Percentiles rank a stretch among this genome's conserved stretches.
Conservation (phyloP, 2,797 vertebrate species). For the Gallinago nigripennis region DNA sequence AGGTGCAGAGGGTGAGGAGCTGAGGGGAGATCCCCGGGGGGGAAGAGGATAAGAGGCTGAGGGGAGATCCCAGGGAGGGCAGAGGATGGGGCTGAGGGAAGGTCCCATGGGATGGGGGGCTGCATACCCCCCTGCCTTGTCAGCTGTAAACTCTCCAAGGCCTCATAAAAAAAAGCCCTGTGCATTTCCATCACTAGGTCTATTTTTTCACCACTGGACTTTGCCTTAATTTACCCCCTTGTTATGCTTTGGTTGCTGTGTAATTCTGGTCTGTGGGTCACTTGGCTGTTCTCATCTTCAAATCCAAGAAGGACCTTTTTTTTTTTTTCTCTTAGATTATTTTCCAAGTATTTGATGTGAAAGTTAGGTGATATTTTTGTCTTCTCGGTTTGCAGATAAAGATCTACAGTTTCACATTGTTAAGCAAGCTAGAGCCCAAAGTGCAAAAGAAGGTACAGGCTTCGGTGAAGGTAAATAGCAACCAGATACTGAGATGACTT, state of each 20-base stretch:
- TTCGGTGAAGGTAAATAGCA: slow-evolving; percentile 84
- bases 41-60: no score
- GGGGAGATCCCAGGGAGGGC: rapidly evolving
- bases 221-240: neutral
- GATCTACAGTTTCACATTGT: slow-evolving; percentile 86
- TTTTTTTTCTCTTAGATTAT: neutral
- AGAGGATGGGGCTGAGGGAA: no score
- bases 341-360: neutral
- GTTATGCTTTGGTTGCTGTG: rapidly evolving
- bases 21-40: neutral
- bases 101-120: rapidly evolving
- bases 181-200: neutral
- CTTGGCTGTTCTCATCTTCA: neutral
- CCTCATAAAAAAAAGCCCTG: neutral
- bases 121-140: rapidly evolving
- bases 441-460: slow-evolving; percentile 79
- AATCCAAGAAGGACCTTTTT: neutral
- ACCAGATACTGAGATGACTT: neutral
- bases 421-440: slow-evolving; percentile 81
- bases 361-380: neutral
- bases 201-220: neutral
- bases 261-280: neutral
- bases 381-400: slow-evolving; percentile 80
- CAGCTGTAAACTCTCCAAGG: neutral
- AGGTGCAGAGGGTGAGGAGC: no score